Evolutionary conservation across 2,888 invertebrate genomes (phyloP), one percentile per base, ranked within the genome.

Genomic region (Troides oblongomaculatus): DNA sequence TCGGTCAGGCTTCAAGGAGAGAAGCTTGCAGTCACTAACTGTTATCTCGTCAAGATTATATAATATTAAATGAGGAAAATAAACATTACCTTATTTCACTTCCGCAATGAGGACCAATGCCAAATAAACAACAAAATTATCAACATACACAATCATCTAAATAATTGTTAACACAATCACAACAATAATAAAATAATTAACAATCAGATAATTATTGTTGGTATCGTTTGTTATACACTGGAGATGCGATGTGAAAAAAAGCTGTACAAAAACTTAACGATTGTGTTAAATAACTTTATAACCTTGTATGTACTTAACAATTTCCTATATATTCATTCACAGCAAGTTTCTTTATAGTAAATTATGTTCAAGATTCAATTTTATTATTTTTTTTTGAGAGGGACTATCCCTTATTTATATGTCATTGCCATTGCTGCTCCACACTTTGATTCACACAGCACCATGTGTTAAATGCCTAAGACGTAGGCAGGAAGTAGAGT

Each of bases 171-270:
- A 62, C 46, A 23, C 10, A 62, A 23, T 65, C 59, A 65, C 57
- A 59, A 65, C 59, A 65, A 65, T 23, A 43, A 66, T 61, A 39
- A 65, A 65, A 60, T 65, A 65, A 65, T 65, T 59, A 43, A 65
- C n/a, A 58, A 23, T 10, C 25, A 17, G 14, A 6, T 64, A 64
- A 64, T 64, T 64, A 58, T 17, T 18, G 43, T 39, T 17, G 64
- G 57, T 36, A 39, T 57, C 21, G 23, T 23, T 21, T 23, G 23
- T 18, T 56, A 56, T 5, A n/a, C n/a, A 18, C 2, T 56, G 7
- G n/a, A 5, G 56, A 56, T 18, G 56, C 12, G 60, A 36, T 36
- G 60, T 8, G 21, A 57, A 61, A 36, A 23, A 58, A 53, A 30
- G 3, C 12, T 17, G 39, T 43, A 43, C 23, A 46, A 65, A 58